A percentile compares a stretch with the other conserved stretches of the same genome.
Evolutionary conservation across 2,113 vertebrate genomes (phyloP).

Genomic region (Melanocharis versteri): DNA sequence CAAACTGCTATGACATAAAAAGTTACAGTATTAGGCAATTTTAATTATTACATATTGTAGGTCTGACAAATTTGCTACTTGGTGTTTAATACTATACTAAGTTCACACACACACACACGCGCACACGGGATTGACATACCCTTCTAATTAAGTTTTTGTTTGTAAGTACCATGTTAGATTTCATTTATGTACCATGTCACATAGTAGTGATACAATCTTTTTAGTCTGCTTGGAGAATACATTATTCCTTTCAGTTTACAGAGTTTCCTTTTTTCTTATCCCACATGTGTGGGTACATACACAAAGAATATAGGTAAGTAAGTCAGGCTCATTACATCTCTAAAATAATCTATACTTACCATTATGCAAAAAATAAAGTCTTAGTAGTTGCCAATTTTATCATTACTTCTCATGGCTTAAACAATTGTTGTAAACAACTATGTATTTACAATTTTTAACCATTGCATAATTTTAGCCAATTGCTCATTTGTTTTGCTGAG

Average conservation of each 20-base stretch:
- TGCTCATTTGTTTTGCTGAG: background rate
- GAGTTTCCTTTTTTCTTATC: background rate
- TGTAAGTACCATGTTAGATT: background rate
- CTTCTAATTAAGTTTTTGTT: background rate
- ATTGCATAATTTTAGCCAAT: background rate
- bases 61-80: background rate
- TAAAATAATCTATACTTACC: background rate
- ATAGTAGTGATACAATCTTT: background rate
- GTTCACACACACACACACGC: background rate
- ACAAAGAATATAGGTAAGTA: background rate
- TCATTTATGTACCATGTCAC: background rate
- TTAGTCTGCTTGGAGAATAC: background rate
- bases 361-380: background rate
- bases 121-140: background rate
- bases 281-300: background rate
- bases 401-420: background rate
- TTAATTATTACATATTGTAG: background rate
- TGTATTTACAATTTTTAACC: background rate
- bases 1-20: background rate
- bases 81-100: background rate
- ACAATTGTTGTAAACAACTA: background rate
- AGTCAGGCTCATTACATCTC: background rate
- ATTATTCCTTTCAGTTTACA: background rate
- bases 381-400: background rate
- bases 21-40: background rate